phyloP scores from a whole-genome alignment of 2,113 vertebrate genomes.

The Cettia cetti region DNA sequence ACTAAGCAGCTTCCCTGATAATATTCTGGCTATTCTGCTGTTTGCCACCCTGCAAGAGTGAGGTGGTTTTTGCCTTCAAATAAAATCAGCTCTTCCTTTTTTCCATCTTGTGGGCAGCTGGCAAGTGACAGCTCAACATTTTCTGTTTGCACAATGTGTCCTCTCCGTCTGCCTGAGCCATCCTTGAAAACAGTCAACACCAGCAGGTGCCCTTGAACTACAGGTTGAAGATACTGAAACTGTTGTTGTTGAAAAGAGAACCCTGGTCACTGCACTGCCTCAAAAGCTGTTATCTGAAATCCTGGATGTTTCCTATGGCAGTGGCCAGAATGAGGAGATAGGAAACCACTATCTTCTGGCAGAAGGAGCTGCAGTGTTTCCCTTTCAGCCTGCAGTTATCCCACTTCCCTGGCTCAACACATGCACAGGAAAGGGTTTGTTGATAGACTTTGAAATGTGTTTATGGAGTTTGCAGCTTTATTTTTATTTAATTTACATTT shows the following conservation, averaged over 20 bases:
- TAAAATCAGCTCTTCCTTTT: neutral
- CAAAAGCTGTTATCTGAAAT: neutral
- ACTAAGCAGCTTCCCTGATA: neutral
- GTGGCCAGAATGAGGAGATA: neutral
- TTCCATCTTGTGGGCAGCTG: neutral
- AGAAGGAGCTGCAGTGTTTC: neutral
- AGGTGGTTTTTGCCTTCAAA: neutral
- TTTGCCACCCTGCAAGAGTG: neutral
- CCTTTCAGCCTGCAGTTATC: neutral
- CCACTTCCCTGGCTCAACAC: neutral
- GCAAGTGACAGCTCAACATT: neutral
- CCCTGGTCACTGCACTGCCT: neutral
- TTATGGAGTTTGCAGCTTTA: neutral
- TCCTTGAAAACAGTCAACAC: neutral
- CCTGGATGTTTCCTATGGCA: neutral
- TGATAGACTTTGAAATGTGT: neutral
- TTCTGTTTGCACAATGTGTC: neutral
- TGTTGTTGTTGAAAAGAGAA: neutral
- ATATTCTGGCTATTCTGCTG: neutral
- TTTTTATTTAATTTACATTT: neutral
- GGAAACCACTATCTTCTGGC: neutral
- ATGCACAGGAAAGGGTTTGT: neutral
- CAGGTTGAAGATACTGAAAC: neutral
- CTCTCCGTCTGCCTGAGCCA: neutral
- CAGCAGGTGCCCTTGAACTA: neutral